Evolutionary conservation across 2,797 vertebrate species (phyloP).

Genomic region (Clamator glandarius): DNA sequence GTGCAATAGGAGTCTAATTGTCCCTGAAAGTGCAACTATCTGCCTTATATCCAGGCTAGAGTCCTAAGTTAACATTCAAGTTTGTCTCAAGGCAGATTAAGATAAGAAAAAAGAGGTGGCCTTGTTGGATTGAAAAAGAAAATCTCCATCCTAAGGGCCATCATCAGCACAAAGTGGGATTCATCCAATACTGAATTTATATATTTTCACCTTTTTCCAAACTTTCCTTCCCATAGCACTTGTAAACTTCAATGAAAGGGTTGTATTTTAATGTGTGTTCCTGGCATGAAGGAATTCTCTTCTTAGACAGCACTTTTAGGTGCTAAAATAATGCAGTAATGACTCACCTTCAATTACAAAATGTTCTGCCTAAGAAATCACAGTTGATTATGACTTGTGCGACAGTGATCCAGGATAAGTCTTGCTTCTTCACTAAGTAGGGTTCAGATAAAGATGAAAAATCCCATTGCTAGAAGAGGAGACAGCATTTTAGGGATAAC

Average conservation of each 20-base stretch:
- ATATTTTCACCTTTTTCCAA: background rate
- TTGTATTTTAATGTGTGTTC: background rate
- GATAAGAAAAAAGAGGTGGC: background rate
- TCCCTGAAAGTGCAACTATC: background rate
- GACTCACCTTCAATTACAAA: constrained; percentile 28
- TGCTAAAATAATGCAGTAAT: background rate
- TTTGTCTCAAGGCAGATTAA: background rate
- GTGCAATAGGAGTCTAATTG: background rate
- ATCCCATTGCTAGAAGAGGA: background rate
- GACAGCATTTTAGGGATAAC: background rate
- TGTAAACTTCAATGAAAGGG: background rate
- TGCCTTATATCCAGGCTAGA: background rate
- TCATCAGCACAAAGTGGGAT: background rate
- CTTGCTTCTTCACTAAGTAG: background rate
- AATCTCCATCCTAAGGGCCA: background rate
- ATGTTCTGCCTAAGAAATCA: constrained; percentile 19
- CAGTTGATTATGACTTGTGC: background rate
- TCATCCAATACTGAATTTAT: background rate
- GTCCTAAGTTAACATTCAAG: background rate
- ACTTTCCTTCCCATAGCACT: background rate
- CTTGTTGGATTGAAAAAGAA: background rate
- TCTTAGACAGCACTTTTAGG: background rate
- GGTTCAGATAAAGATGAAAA: background rate
- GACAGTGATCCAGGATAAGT: background rate
- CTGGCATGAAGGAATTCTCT: background rate